Conservation (phyloP, 2,113 vertebrate species). For the Hippocampus zosterae region DNA sequence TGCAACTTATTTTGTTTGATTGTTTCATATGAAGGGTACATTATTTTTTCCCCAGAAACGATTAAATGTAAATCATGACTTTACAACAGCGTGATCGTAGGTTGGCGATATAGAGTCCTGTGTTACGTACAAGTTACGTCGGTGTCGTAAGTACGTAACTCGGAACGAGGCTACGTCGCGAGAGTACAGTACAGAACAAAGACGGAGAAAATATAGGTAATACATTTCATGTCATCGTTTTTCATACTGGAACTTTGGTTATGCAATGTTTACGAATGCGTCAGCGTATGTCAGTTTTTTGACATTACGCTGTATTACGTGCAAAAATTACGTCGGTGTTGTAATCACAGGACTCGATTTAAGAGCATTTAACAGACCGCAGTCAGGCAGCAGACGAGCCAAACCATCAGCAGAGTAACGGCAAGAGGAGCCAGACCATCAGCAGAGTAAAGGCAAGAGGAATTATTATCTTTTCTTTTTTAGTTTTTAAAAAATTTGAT, state of each 20-base stretch:
- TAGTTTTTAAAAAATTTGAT: no score
- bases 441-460: neutral
- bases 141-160: neutral
- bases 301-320: neutral
- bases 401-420: neutral
- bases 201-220: no score
- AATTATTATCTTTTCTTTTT: neutral
- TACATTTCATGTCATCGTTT: neutral
- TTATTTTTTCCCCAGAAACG: neutral
- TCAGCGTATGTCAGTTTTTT: no score
- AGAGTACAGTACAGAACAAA: no score
- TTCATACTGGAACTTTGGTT: neutral
- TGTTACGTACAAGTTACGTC: neutral
- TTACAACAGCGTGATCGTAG: neutral
- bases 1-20: neutral
- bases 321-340: no score
- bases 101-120: neutral
- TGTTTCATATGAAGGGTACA: neutral
- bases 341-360: no score
- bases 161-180: neutral
- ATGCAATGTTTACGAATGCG: no score
- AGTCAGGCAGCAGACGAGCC: neutral
- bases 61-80: neutral
- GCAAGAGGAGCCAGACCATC: neutral
- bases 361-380: no score